A percentile compares a stretch with the other conserved stretches of the same genome.
Conservation (phyloP, 2,113 vertebrate species). For the Coptodon bakossiorum region DNA sequence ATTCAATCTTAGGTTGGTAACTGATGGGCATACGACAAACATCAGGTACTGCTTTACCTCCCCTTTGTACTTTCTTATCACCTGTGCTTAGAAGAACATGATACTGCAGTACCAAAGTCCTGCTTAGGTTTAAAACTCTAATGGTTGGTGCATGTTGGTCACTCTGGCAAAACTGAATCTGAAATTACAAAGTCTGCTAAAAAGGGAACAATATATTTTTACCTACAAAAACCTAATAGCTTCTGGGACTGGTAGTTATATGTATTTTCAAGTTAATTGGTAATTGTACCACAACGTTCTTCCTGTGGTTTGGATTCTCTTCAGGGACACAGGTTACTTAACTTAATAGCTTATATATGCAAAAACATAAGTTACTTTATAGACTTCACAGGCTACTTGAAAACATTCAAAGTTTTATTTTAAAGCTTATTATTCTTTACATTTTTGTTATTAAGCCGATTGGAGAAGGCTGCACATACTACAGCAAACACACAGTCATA, state of each 20-base stretch:
- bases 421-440: neutral
- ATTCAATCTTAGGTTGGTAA: neutral
- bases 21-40: neutral
- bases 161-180: neutral
- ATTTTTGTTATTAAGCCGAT: neutral
- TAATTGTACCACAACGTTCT: neutral
- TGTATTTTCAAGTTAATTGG: neutral
- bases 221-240: neutral
- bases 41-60: neutral
- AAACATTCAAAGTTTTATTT: neutral
- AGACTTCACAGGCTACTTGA: neutral
- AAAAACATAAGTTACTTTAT: neutral
- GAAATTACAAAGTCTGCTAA: neutral
- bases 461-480: neutral
- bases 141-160: neutral
- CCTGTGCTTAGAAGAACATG: neutral
- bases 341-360: neutral
- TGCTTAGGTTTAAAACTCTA: neutral
- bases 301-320: neutral
- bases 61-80: constrained; percentile 7
- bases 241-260: neutral
- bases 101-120: neutral
- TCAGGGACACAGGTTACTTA: neutral
- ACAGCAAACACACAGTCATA: neutral
- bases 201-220: neutral